Base-by-base conservation (phyloP, 2,797 vertebrate species). In the Natrix natrix region DNA sequence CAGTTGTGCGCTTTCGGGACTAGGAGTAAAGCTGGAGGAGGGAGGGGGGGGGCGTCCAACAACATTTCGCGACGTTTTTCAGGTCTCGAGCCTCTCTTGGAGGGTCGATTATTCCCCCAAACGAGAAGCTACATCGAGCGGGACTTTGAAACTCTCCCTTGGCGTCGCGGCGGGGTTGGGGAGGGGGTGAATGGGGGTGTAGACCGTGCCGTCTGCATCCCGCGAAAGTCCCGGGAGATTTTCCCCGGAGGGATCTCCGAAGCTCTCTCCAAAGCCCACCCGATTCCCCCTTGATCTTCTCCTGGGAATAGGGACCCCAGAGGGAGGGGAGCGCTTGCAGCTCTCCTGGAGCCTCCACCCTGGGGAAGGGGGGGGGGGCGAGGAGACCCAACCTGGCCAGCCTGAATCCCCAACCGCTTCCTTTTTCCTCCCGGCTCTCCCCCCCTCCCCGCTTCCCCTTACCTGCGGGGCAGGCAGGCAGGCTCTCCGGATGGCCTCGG, bases 401-500 rank as follows among this genome's bases (percentile, higher is more conserved):
- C n/a, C 24, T n/a, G 54, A 20, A n/a, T 3, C 61, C 74, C 4
- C 24, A 56, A 17, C 28, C 54, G 7, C 28, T 52, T 14, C 86
- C 52, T 37, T 37, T 2, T 55, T 26, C 5, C 2, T 16, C n/a
- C 5, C 16, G 28, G 88, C 56, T 28, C 22, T 8, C 12, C 8
- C 0, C 6, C 4, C 17, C 69, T 12, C 6, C 0, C 13, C 5
- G 0, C 6, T 32, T 32, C 28, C 6, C 96, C 98, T 98, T 96
- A 99, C 99, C 98, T 98, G 98, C 37, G 98, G 98, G 1, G 98
- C 98, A 92, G 98, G 98, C 96, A 99, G 96, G 24, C 99, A 99
- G 93, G 99, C 99, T 96, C 99, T 97, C 90, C 98, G 98, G 96
- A 99, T 98, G 96, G 98, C 98, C 95, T 99, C 99, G 26, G 98